Conservation (phyloP, 2,888 invertebrate genomes). For the Trichopoda pennipes region DNA sequence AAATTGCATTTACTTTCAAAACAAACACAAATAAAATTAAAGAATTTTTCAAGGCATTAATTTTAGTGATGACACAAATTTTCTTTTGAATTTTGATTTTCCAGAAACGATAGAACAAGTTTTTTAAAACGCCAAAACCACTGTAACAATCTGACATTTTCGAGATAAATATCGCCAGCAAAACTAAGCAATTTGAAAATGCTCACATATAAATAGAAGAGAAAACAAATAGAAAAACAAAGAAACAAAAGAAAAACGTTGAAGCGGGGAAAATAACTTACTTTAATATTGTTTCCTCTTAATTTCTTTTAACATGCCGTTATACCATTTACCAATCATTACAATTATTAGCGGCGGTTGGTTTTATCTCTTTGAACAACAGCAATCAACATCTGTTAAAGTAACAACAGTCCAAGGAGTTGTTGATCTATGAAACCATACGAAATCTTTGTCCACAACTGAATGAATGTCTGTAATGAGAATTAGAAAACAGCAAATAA, state of each 20-base stretch:
- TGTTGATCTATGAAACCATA: slow-evolving; percentile 61
- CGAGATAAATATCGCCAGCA: slow-evolving; percentile 22
- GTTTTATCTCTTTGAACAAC: slow-evolving; percentile 61
- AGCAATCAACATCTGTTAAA: slow-evolving; percentile 50
- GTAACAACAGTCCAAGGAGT: slow-evolving; percentile 30
- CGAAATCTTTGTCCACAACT: slow-evolving; percentile 59
- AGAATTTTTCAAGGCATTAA: no score
- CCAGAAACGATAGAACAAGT: background rate
- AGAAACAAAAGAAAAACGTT: slow-evolving; percentile 15
- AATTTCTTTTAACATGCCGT: slow-evolving; percentile 67
- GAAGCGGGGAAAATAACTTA: slow-evolving; percentile 52
- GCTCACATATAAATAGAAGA: slow-evolving; percentile 24
- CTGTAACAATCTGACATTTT: slow-evolving; percentile 12
- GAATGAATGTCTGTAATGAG: slow-evolving; percentile 58
- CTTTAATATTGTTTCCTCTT: slow-evolving; percentile 68
- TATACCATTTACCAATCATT: slow-evolving; percentile 68
- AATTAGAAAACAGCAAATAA: slow-evolving; percentile 31
- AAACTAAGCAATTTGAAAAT: slow-evolving; percentile 29
- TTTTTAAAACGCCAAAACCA: slow-evolving; percentile 9
- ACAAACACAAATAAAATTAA: no score
- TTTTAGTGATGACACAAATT: no score
- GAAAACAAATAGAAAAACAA: background rate
- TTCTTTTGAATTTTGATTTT: background rate
- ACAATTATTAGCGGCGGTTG: slow-evolving; percentile 69
- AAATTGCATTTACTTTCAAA: no score